Evolutionary conservation across 2,888 invertebrate genomes (phyloP), one percentile per base, ranked within the genome.

Genomic region (Sialis fuliginosa): DNA sequence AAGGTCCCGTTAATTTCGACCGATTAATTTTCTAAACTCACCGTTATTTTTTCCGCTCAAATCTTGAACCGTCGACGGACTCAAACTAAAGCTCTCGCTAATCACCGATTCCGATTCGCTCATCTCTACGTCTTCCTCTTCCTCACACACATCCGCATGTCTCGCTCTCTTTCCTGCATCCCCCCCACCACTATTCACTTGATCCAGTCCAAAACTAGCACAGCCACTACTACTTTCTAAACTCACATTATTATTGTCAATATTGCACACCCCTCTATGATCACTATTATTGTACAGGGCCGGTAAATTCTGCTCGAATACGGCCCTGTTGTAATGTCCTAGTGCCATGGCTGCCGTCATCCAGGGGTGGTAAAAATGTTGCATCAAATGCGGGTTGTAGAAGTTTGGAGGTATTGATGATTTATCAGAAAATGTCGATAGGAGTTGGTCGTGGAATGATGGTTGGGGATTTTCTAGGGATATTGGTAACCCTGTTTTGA

Each of bases 41-140:
- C 49, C 46, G 12, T 49, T 46, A 42, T 44, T 46, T 44, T 47
- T 46, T 22, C 42, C 46, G 6, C 45, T 46, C 22, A 50, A 44
- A 46, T 51, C 51, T 42, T 51, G 51, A 8, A 46, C 50, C 12
- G 43, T 43, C 22, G 40, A 44, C 10, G 50, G 50, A 30, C 48
- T 49, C 45, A 50, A 42, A 39, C 45, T 45, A 39, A 39, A 48
- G 44, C 48, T 48, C 30, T 49, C 49, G 42, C 49, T 51, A 5
- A 9, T 45, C 9, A 48, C 48, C 9, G 49, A 48, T 42, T 51
- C 51, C 6, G 34, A 35, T 10, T 47, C 47, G 33, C 47, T 47
- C 22, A 41, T 10, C 13, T 32, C 31, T 22, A 30, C 45, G 8
- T n/a, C 40, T 31, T 45, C 39, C 6, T 45, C 45, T 8, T 41